These are phyloP conservation scores for Eucera pruinosa DNA, from an alignment of 2,888 invertebrate genomes.

Conservation along the genomic window DNA sequence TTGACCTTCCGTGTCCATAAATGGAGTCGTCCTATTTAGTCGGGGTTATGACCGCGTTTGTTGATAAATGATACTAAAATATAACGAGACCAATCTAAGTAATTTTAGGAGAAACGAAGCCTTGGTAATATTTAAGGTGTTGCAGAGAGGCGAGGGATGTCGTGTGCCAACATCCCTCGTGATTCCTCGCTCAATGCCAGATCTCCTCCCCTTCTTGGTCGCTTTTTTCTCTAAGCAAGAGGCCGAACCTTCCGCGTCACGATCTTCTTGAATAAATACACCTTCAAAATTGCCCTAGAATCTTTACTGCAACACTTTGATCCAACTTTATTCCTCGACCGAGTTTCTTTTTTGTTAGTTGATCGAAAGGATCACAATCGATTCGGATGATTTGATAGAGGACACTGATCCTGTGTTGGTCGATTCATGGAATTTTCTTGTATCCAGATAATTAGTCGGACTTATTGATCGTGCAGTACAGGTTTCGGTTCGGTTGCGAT, in stretches of 20 bases:
- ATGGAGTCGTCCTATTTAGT: constrained; percentile 17
- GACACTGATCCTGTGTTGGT: not conserved
- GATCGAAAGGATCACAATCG: not conserved
- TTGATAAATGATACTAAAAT: constrained; percentile 13
- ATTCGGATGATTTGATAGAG: constrained; percentile 8
- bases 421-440: constrained; percentile 30
- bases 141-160: constrained; percentile 26
- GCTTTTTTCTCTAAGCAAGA: constrained; percentile 20
- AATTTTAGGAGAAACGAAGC: constrained; percentile 41
- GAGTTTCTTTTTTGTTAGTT: not conserved
- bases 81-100: constrained; percentile 15
- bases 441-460: constrained; percentile 44
- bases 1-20: not conserved
- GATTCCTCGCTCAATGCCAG: constrained; percentile 55
- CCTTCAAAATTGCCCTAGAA: not conserved
- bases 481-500: constrained; percentile 53
- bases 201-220: constrained; percentile 28
- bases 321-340: not conserved
- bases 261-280: constrained; percentile 30
- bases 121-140: constrained; percentile 46
- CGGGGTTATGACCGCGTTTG: not conserved
- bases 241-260: constrained; percentile 10
- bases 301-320: not conserved
- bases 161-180: constrained; percentile 53
- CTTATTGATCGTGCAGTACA: constrained; percentile 53